Evolutionary conservation across 2,113 vertebrate genomes (phyloP).

Genomic region (Mormyrus lacerda): DNA sequence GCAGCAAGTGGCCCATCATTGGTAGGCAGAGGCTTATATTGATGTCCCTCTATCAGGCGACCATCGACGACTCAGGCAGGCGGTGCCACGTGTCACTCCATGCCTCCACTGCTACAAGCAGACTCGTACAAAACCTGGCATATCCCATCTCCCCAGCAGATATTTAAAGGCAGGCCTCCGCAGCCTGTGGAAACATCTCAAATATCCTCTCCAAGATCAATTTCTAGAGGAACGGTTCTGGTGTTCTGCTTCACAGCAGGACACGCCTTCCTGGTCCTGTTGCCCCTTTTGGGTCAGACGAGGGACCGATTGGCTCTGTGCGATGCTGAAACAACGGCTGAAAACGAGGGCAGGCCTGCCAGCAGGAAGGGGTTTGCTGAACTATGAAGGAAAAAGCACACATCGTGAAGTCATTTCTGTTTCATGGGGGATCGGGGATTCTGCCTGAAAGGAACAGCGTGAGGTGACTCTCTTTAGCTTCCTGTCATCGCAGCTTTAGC

Average conservation of each 20-base stretch:
- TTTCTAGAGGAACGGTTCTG: background rate
- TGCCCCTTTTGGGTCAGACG: background rate
- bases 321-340: background rate
- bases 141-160: slow-evolving; percentile 45
- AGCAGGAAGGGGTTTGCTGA: background rate
- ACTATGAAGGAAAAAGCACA: background rate
- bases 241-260: background rate
- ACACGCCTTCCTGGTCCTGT: background rate
- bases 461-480: background rate
- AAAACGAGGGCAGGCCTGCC: background rate
- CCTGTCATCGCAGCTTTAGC: background rate
- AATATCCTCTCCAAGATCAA: background rate
- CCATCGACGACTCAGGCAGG: background rate
- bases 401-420: background rate
- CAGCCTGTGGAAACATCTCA: slow-evolving; percentile 47
- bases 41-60: background rate
- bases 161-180: slow-evolving; percentile 38
- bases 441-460: background rate
- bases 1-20: background rate
- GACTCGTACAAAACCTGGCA: slow-evolving; percentile 35
- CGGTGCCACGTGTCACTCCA: slow-evolving; percentile 35
- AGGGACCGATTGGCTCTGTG: background rate
- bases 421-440: background rate
- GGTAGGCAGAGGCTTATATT: background rate
- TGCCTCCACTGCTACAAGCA: slow-evolving; percentile 41